Evolutionary conservation across 2,888 invertebrate species (phyloP).

Genomic region (Eustalomyia histrio): DNA sequence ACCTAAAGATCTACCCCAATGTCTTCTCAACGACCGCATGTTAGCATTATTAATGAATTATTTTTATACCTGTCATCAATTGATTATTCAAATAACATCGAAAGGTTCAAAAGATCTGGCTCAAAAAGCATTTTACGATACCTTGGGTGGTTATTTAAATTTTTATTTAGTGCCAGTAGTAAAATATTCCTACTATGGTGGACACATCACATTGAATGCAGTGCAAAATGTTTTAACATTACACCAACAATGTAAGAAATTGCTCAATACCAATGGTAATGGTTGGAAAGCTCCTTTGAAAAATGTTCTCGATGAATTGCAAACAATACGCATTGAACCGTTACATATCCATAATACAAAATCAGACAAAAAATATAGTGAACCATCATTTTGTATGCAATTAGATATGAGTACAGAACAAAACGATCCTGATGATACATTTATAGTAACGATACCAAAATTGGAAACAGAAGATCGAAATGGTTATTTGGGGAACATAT

Average conservation of each 20-base stretch:
- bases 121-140: slow-evolving; percentile 76
- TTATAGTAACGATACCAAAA: slow-evolving; percentile 76
- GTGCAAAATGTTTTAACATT: slow-evolving; percentile 71
- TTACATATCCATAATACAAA: slow-evolving; percentile 58
- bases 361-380: slow-evolving; percentile 15
- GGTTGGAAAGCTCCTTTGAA: slow-evolving; percentile 73
- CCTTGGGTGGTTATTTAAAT: slow-evolving; percentile 76
- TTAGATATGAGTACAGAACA: slow-evolving; percentile 70
- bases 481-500: slow-evolving; percentile 74
- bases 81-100: slow-evolving; percentile 70
- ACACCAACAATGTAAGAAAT: slow-evolving; percentile 71
- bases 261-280: slow-evolving; percentile 78
- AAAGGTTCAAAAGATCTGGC: slow-evolving; percentile 66
- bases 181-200: slow-evolving; percentile 77
- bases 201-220: slow-evolving; percentile 71
- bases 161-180: slow-evolving; percentile 74
- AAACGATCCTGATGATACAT: slow-evolving; percentile 69
- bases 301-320: slow-evolving; percentile 69
- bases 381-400: slow-evolving; percentile 71
- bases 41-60: slow-evolving; percentile 74
- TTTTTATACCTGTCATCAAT: slow-evolving; percentile 74
- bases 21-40: slow-evolving; percentile 71
- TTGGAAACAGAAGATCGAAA: slow-evolving; percentile 71
- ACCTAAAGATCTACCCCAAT: slow-evolving; percentile 73
- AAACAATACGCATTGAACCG: slow-evolving; percentile 68